These are phyloP conservation scores for Bergia sp. DNA, from an alignment of 92 coral and sea anemone genomes.

Conservation along the genomic window DNA sequence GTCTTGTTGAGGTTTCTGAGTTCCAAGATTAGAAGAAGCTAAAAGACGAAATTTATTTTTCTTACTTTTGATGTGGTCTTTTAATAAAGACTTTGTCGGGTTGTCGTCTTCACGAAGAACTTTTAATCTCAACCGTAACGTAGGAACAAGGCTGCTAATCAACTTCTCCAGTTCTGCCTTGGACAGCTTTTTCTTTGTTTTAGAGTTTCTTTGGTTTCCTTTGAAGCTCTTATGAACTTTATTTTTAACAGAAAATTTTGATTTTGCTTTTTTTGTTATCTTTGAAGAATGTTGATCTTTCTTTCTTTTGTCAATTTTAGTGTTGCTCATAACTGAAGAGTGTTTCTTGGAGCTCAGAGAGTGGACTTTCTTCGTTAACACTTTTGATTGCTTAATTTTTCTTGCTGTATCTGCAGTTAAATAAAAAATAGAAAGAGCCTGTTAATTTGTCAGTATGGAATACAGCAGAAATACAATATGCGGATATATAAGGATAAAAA, in stretches of 20 bases:
- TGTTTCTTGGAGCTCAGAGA: background rate
- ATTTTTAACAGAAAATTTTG: constrained; percentile 5
- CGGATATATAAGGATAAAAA: too few relatives aligned
- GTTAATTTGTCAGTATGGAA: background rate
- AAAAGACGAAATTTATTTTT: too few relatives aligned
- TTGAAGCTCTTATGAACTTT: background rate
- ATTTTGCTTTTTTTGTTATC: constrained; percentile 17
- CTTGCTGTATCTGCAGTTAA: constrained; percentile 43
- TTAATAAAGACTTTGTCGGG: background rate
- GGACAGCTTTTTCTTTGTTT: background rate
- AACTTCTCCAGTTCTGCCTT: constrained; percentile 32
- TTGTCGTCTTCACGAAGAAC: constrained; percentile 19
- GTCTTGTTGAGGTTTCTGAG: background rate
- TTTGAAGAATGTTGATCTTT: constrained; percentile 37
- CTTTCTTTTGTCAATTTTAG: background rate
- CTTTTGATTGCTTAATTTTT: constrained; percentile 23
- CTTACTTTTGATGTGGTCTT: background rate
- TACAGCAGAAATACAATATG: too few relatives aligned
- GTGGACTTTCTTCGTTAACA: background rate
- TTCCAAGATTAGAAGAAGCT: background rate
- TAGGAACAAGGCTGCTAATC: constrained; percentile 2
- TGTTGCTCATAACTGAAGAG: background rate
- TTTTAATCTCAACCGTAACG: constrained; percentile 18
- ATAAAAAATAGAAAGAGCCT: constrained; percentile 2
- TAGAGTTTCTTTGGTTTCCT: constrained; percentile 1